These are phyloP conservation scores for Bellardia pandia DNA, from an alignment of 2,888 invertebrate species.

Conservation along the genomic window DNA sequence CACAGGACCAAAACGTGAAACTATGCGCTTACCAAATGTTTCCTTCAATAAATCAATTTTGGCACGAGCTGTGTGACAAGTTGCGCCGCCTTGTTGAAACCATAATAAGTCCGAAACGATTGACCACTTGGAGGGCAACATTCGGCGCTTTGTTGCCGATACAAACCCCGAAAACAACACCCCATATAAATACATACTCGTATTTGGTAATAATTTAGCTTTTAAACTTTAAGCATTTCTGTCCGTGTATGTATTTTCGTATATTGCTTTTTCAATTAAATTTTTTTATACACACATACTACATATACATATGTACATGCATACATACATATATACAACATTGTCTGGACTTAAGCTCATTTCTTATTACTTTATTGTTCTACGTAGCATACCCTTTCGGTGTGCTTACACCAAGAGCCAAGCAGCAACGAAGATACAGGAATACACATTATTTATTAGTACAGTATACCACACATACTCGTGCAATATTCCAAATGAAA, in stretches of 20 bases:
- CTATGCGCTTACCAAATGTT: too few relatives aligned
- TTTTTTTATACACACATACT: conserved; percentile 8
- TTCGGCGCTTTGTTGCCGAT: too few relatives aligned
- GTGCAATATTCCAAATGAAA: not conserved
- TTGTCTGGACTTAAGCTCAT: conserved; percentile 56
- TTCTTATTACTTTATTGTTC: conserved; percentile 53
- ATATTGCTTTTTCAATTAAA: conserved; percentile 26
- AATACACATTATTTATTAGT: conserved; percentile 49
- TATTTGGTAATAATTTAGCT: not conserved
- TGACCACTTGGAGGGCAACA: too few relatives aligned
- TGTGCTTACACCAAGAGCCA: not conserved
- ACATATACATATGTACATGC: not conserved
- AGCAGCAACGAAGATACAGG: conserved; percentile 11
- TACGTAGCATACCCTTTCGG: conserved; percentile 22
- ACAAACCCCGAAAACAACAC: too few relatives aligned
- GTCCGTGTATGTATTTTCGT: not conserved
- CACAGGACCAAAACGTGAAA: too few relatives aligned
- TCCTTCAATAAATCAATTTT: too few relatives aligned
- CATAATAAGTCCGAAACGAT: too few relatives aligned
- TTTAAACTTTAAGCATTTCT: not conserved
- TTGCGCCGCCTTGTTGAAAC: too few relatives aligned
- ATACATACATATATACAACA: not conserved
- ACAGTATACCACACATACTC: conserved; percentile 13
- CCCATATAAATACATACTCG: too few relatives aligned
- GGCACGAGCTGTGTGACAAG: too few relatives aligned